Percentiles rank a stretch among this genome's conserved stretches.
These are phyloP conservation scores for Polietes domitor DNA, from an alignment of 2,888 invertebrate species.

Conservation along the genomic window DNA sequence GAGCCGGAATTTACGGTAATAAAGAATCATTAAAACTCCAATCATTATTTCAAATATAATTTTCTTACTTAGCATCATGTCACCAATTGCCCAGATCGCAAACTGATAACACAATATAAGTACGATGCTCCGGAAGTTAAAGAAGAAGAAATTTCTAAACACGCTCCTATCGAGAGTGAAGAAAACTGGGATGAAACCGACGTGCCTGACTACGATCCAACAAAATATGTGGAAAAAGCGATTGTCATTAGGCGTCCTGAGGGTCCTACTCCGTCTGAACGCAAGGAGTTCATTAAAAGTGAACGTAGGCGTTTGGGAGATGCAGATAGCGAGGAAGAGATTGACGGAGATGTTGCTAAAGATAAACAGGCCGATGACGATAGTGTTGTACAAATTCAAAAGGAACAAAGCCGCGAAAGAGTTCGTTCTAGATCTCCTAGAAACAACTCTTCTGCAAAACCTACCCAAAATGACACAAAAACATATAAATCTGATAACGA, in stretches of 20 bases:
- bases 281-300: slow-evolving; percentile 74
- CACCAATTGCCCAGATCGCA: slow-evolving; percentile 69
- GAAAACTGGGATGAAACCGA: slow-evolving; percentile 71
- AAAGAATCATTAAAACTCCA: not conserved
- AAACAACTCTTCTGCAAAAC: not conserved
- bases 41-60: too few relatives aligned
- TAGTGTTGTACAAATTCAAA: not conserved
- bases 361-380: not conserved
- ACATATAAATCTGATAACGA: not conserved
- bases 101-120: slow-evolving; percentile 69
- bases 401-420: not conserved
- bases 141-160: slow-evolving; percentile 66
- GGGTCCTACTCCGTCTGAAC: slow-evolving; percentile 72
- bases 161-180: slow-evolving; percentile 69
- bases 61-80: slow-evolving; percentile 70
- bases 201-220: slow-evolving; percentile 75
- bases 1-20: slow-evolving; percentile 80
- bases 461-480: not conserved
- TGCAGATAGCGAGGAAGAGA: slow-evolving; percentile 61
- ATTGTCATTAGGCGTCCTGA: slow-evolving; percentile 72
- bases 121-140: slow-evolving; percentile 61
- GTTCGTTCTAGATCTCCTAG: not conserved
- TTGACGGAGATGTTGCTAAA: too few relatives aligned
- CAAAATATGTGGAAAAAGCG: slow-evolving; percentile 69
- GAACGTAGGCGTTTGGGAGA: slow-evolving; percentile 73